phyloP scores from a whole-genome alignment of 2,113 vertebrate species.

The Eretmochelys imbricata region DNA sequence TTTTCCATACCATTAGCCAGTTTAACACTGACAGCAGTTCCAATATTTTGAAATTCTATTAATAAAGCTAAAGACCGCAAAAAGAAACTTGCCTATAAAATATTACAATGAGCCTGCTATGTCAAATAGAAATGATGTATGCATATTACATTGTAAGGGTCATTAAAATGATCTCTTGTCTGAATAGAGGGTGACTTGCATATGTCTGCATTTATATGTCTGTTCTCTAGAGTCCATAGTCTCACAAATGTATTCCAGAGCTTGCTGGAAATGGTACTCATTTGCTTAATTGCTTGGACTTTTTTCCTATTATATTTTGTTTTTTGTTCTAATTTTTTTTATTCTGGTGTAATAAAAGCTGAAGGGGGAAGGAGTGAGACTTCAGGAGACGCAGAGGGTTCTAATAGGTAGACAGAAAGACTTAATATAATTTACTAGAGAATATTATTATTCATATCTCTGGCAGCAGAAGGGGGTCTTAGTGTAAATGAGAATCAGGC shows the following conservation, averaged over 20 bases:
- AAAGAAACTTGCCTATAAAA: not conserved
- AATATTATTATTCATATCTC: not conserved
- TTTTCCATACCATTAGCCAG: not conserved
- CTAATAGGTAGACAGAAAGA: not conserved
- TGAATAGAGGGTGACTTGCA: fast-evolving
- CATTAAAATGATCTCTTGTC: constrained; percentile 15
- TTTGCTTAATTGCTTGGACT: not conserved
- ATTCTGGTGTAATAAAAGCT: not conserved
- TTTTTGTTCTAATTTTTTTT: not conserved
- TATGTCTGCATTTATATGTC: not conserved
- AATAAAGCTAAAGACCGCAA: not conserved
- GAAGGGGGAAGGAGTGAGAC: not conserved
- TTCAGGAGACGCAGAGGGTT: not conserved
- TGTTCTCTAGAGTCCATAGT: not conserved
- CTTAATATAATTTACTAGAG: not conserved
- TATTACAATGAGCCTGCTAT: not conserved
- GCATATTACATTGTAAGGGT: not conserved
- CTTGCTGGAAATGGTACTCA: not conserved
- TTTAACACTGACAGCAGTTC: constrained; percentile 2
- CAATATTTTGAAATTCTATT: not conserved
- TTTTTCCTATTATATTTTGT: constrained; percentile 8
- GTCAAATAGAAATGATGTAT: constrained; percentile 2
- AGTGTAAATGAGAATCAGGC: not conserved
- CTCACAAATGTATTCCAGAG: not conserved
- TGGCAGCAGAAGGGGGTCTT: not conserved